These are phyloP conservation scores for Oncorhynchus mykiss DNA, from an alignment of 2,113 vertebrate species.

Conservation along the genomic window DNA sequence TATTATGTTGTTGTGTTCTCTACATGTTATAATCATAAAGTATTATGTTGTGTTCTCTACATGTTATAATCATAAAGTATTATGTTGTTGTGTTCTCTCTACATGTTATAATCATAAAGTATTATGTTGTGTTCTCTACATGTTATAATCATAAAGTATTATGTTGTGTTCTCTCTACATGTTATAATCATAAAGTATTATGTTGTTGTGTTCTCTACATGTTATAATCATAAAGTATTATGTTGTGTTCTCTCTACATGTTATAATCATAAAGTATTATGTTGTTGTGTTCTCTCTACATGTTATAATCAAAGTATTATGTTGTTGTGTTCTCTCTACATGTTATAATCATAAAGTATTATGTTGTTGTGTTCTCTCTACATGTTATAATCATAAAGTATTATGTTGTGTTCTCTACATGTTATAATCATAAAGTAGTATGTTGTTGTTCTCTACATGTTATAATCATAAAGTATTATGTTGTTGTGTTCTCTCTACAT, in stretches of 20 bases:
- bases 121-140: not conserved
- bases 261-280: not conserved
- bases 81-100: not conserved
- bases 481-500: not conserved
- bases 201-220: not conserved
- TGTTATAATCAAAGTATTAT: not conserved
- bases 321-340: not conserved
- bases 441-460: not conserved
- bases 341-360: too few species aligned
- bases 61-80: too few species aligned
- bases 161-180: not conserved
- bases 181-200: too few species aligned
- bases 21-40: too few species aligned
- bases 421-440: not conserved
- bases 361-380: not conserved
- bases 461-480: not conserved
- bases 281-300: not conserved
- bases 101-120: too few species aligned
- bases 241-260: conserved; percentile 23
- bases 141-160: too few species aligned
- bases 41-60: conserved; percentile 23
- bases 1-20: not conserved
- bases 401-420: not conserved
- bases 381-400: too few species aligned
- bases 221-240: too few species aligned